Conservation (phyloP, 2,888 invertebrate species). For the Orthosia cruda region DNA sequence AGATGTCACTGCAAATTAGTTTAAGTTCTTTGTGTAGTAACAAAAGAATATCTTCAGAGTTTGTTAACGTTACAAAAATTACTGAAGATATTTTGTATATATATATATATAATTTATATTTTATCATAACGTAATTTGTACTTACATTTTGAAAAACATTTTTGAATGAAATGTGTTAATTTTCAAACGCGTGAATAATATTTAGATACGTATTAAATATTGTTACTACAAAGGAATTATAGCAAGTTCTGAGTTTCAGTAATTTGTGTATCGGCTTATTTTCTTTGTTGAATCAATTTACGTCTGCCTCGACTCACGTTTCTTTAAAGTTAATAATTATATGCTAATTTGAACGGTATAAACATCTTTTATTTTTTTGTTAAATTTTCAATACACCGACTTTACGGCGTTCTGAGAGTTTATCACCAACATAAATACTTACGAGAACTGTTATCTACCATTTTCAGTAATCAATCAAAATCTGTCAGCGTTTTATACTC, state of each 20-base stretch:
- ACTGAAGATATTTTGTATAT: not conserved
- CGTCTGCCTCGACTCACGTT: conserved; percentile 13
- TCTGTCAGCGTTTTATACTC: not conserved
- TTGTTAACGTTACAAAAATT: not conserved
- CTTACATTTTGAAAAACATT: not conserved
- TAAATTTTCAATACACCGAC: conserved; percentile 4
- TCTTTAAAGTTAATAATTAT: conserved; percentile 18
- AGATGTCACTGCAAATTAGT: conserved; percentile 11
- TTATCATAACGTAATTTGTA: not conserved
- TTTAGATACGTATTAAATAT: conserved; percentile 3
- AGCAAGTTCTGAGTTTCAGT: not conserved
- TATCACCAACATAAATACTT: not conserved
- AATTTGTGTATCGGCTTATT: conserved; percentile 24
- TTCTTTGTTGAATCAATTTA: conserved; percentile 32
- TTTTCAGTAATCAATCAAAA: not conserved
- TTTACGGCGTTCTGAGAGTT: conserved; percentile 11
- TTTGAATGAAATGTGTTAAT: not conserved
- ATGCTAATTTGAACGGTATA: conserved; percentile 36
- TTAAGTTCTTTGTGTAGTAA: not conserved
- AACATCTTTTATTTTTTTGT: conserved; percentile 40
- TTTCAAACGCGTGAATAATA: conserved; percentile 8
- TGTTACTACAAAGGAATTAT: conserved; percentile 6
- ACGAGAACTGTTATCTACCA: not conserved
- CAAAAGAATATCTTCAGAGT: conserved; percentile 7
- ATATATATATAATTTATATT: too few species aligned